These are phyloP conservation scores for Tetrao urogallus DNA, from an alignment of 2,113 vertebrate genomes.

Conservation along the genomic window DNA sequence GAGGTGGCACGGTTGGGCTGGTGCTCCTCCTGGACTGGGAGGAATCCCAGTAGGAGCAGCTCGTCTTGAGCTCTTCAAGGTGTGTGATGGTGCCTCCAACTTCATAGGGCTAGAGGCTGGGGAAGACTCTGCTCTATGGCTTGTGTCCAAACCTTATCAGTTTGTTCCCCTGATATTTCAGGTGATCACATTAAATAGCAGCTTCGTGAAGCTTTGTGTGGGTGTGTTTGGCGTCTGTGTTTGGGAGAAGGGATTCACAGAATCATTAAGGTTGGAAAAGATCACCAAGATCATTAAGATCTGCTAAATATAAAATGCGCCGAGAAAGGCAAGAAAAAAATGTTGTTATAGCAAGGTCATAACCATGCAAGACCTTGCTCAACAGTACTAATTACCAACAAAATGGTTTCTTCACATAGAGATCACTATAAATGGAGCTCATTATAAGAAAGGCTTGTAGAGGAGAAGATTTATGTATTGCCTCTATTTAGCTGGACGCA, in stretches of 20 bases:
- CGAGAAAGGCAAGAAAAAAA: background rate
- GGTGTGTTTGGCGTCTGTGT: fast-evolving
- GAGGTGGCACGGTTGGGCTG: background rate
- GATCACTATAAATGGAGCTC: background rate
- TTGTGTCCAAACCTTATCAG: background rate
- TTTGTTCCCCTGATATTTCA: background rate
- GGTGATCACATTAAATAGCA: background rate
- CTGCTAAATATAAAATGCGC: background rate
- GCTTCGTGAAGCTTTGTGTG: background rate
- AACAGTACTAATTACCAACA: background rate
- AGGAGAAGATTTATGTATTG: background rate
- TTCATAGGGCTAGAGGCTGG: background rate
- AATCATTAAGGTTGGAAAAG: too few species aligned
- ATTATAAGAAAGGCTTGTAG: background rate
- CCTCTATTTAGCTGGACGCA: background rate
- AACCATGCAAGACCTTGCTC: background rate
- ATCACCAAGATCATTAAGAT: background rate
- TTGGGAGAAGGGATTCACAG: background rate
- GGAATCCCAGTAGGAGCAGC: background rate
- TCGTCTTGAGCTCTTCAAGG: fast-evolving
- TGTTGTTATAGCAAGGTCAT: background rate
- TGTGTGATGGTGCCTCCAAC: fast-evolving
- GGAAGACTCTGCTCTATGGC: background rate
- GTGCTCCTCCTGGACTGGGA: fast-evolving
- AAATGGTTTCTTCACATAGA: background rate